Conservation (phyloP, 2,797 vertebrate genomes). For the Sebastes glaucus region DNA sequence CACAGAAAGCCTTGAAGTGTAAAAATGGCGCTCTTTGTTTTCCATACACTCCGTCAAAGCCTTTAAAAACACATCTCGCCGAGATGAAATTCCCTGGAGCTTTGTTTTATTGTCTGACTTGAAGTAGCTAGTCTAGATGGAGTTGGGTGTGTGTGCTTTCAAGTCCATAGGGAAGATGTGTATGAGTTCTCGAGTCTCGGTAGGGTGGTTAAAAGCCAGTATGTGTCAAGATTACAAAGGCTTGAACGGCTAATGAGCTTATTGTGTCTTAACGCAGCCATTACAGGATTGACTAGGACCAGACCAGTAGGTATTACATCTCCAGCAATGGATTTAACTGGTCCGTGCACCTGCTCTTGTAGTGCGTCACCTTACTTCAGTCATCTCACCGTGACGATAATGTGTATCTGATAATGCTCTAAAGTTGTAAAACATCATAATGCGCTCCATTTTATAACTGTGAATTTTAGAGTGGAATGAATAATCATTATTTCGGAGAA, state of each 20-base stretch:
- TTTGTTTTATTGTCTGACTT: not conserved
- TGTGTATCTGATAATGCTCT: not conserved
- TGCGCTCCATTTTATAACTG: not conserved
- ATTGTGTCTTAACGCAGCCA: constrained; percentile 32
- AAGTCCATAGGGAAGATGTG: not conserved
- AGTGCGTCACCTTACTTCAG: not conserved
- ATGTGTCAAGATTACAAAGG: constrained; percentile 51
- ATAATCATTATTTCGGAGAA: not conserved
- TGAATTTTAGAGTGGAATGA: not conserved
- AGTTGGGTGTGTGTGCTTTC: not conserved
- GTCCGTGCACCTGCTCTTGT: constrained; percentile 18
- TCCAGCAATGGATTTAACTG: constrained; percentile 29
- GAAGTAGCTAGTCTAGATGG: not conserved
- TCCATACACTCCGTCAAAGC: not conserved
- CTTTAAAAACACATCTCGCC: not conserved
- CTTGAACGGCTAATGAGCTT: constrained; percentile 52
- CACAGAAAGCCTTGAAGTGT: not conserved
- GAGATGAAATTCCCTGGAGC: not conserved
- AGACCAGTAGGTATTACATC: constrained; percentile 33
- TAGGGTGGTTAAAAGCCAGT: constrained; percentile 8
- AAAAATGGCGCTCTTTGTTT: not conserved
- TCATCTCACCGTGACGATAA: not conserved
- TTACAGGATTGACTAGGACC: constrained; percentile 35
- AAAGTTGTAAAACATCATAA: not conserved
- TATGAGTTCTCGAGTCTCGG: constrained; percentile 4